Evolutionary conservation across 2,888 invertebrate genomes (phyloP).

Genomic region (Agrotis puta): DNA sequence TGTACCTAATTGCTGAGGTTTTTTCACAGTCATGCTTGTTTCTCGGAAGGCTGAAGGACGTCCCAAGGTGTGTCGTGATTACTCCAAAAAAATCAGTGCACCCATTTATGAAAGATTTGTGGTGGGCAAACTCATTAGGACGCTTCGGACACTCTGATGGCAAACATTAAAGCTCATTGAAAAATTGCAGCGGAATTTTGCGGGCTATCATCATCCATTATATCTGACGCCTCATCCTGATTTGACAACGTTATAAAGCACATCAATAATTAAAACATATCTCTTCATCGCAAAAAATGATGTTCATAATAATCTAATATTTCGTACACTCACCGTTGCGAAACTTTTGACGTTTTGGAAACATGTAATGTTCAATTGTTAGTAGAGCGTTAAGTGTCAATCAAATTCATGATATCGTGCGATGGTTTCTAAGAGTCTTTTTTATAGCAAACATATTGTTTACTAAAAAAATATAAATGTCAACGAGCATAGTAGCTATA

Average conservation of each 20-base stretch:
- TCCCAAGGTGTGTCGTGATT: conserved; percentile 75
- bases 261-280: conserved; percentile 53
- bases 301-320: conserved; percentile 18
- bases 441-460: conserved; percentile 2
- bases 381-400: conserved; percentile 55
- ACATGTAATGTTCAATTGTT: conserved; percentile 37
- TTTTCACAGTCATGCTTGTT: conserved; percentile 76
- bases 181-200: conserved; percentile 74
- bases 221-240: conserved; percentile 55
- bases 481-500: conserved; percentile 21
- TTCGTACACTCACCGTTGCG: conserved; percentile 23
- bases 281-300: conserved; percentile 31
- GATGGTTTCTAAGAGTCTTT: conserved; percentile 47
- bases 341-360: conserved; percentile 25
- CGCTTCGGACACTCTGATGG: conserved; percentile 70
- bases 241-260: conserved; percentile 64
- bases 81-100: conserved; percentile 77
- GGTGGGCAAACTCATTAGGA: conserved; percentile 80
- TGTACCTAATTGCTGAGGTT: conserved; percentile 78
- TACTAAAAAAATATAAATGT: conserved; percentile 6
- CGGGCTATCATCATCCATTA: conserved; percentile 75
- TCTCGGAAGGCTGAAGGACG: conserved; percentile 85
- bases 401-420: conserved; percentile 41
- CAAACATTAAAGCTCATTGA: conserved; percentile 76
- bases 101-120: conserved; percentile 79